Base-by-base conservation (phyloP, 2,113 vertebrate species). In the Mustela lutreola region DNA sequence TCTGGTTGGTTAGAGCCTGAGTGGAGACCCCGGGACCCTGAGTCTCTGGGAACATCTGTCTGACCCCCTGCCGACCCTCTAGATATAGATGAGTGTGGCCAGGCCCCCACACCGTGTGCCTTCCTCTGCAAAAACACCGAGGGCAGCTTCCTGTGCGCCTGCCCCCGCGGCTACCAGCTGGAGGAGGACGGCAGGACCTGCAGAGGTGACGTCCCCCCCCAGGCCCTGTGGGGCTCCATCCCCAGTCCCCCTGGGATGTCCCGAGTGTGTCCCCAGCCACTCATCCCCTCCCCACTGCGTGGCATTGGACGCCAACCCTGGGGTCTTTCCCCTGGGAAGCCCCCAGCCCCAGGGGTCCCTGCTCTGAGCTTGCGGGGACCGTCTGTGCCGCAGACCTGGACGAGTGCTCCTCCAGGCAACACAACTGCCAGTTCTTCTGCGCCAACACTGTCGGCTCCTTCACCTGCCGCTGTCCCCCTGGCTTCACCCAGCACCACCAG, bases 341-440 rank as follows among this genome's bases (percentile, higher is more conserved):
- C 36, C 24, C 4, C 31, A 5, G 22, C 7, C 50, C 80, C 0
- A 22, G 53, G 33, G 7, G 60, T 26, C 31, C 58, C 50, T 2
- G 28, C 33, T 24, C 86, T 95, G 96, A 95, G 36, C 86, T 19
- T 0, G 0, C 4, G 3, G 39, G 53, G 11, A 21, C 58, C 2
- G 0, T 95, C 65, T 53, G 67, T 79, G 70, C 75, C 33, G 0
- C 97, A 99, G 99, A 99, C 98, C 50, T 99, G 98, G 99, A 99
- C 0, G 99, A 99, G 93, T 99, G 99, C 56, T 99, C 99, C 71
- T 99, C 99, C n/a, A 99, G 99, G 94, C 99, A 99, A 87, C 99
- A 99, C 97, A 99, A 99, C 98, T 99, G 99, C 98, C 99, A 99
- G 98, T 99, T 99, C 99, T 98, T 99, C 33, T 99, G 99, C 0